Base-by-base conservation (phyloP, 35 echinoderm and acorn worm species). In the Patiria miniata region DNA sequence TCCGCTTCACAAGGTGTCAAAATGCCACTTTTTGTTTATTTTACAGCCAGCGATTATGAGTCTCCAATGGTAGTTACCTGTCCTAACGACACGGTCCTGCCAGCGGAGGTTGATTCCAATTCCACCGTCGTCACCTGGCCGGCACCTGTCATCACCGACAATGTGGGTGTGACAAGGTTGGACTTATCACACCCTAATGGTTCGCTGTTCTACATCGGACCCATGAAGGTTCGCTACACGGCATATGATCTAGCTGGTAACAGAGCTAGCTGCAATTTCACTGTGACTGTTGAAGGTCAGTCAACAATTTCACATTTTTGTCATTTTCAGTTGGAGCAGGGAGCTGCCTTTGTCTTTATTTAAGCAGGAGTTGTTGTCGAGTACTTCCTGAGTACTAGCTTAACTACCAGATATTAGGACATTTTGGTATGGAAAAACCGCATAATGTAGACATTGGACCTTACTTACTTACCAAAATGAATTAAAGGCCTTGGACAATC, bases 161-260 rank as follows among this genome's bases (percentile, higher is more conserved):
- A 89, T 69, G 36, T 51, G 39, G 32, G 7, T n/a, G 55, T 81
- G 14, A 51, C 38, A 15, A n/a, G 28, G 19, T 16, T 52, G 16
- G 44, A 14, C 12, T 60, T 57, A 10, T 59, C 42, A 39, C 53
- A 61, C 53, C 51, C 79, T 32, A 65, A 52, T 17, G 78, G 52
- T 50, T 40, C 78, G 36, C 34, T 23, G 36, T 89, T 89, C 78
- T 56, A 14, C 15, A 39, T 82, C 15, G 87, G 87, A 37, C 23
- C 2, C 14, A 82, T 78, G 8, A 29, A 34, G 6, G 87, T 89
- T 10, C 39, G 30, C 21, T 40, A 55, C 38, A 61, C 39, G 17
- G 79, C 87, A 36, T 55, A 22, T 18, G 87, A 89, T 52, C 39
- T 30, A 23, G 78, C 87, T 81, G 87, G 78, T 12, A 81, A 82